Evolutionary conservation across 2,113 vertebrate species (phyloP).

Genomic region (Perca schrenkii): DNA sequence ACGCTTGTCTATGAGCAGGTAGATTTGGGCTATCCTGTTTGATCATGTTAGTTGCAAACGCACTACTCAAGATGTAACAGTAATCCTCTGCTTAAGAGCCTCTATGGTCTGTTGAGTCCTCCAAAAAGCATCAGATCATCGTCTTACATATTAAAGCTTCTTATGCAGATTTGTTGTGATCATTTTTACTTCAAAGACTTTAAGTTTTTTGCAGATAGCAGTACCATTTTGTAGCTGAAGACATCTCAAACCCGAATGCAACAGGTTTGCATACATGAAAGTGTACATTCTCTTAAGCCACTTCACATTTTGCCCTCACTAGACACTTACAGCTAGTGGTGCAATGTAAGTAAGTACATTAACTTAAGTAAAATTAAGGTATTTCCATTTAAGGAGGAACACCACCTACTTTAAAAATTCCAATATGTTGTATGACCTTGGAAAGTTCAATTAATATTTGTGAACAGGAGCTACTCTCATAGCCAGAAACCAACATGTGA

Average conservation of each 20-base stretch:
- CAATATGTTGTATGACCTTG: no score
- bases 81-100: constrained; percentile 16
- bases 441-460: no score
- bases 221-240: neutral
- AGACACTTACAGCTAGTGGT: neutral
- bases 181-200: neutral
- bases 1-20: constrained; percentile 36
- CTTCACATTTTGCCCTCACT: neutral
- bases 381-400: no score
- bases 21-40: constrained; percentile 12
- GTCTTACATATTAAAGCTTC: neutral
- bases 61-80: neutral
- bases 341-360: no score
- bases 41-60: neutral
- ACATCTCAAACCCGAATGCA: neutral
- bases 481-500: no score
- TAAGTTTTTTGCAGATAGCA: neutral
- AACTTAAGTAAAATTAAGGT: no score
- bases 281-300: neutral
- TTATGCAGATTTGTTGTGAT: neutral
- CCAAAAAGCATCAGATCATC: neutral
- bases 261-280: neutral
- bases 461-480: no score
- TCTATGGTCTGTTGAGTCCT: neutral
- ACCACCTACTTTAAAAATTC: no score